phyloP scores from a whole-genome alignment of 92 coral and sea anemone genomes.

The Galaxea fascicularis region DNA sequence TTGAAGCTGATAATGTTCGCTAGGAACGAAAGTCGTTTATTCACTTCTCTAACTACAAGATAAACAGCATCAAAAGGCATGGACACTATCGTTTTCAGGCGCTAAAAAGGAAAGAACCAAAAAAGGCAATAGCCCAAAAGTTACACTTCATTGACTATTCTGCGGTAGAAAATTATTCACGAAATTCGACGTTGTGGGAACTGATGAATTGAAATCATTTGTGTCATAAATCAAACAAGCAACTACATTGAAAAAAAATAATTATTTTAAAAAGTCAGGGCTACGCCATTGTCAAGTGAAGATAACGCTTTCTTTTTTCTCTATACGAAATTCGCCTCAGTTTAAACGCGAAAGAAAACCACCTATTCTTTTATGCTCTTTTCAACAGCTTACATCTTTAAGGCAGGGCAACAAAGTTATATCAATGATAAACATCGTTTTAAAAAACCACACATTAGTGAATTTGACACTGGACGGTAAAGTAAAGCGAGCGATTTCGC shows the following conservation, averaged over 20 bases:
- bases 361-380: constrained; percentile 35
- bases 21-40: constrained; percentile 8
- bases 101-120: neutral
- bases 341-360: constrained; percentile 34
- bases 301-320: constrained; percentile 41
- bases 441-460: constrained; percentile 23
- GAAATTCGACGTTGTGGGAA: constrained; percentile 31
- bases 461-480: constrained; percentile 20
- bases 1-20: constrained; percentile 33
- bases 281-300: constrained; percentile 22
- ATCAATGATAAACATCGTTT: constrained; percentile 36
- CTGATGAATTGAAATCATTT: constrained; percentile 45
- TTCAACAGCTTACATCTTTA: constrained; percentile 24
- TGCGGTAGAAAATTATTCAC: constrained; percentile 53
- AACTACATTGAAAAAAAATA: constrained; percentile 36
- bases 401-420: constrained; percentile 6
- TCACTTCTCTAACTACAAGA: constrained; percentile 19
- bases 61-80: neutral
- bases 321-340: constrained; percentile 35
- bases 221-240: constrained; percentile 47
- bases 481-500: constrained; percentile 24
- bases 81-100: neutral
- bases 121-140: constrained; percentile 15
- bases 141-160: constrained; percentile 35
- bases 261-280: constrained; percentile 41